Evolutionary conservation across 2,888 invertebrate genomes (phyloP).

Genomic region (Hedya salicella): DNA sequence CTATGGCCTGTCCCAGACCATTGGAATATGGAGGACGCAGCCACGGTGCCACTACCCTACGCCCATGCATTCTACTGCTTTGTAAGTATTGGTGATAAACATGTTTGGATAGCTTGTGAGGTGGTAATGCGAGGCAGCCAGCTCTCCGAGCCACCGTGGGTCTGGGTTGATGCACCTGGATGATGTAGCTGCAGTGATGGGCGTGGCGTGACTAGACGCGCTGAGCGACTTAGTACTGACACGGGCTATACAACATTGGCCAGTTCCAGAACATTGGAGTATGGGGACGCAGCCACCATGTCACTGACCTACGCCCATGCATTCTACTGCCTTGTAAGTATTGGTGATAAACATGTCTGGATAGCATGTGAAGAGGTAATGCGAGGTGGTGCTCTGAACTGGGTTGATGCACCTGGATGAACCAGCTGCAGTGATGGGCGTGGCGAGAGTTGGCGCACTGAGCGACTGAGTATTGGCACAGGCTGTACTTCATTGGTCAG

Average conservation of each 20-base stretch:
- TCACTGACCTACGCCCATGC: constrained; percentile 87
- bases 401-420: too few species aligned
- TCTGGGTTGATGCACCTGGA: too few species aligned
- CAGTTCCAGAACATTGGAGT: constrained; percentile 86
- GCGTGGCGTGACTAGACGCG: constrained; percentile 76
- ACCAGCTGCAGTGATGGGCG: constrained; percentile 88
- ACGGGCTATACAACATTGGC: constrained; percentile 80
- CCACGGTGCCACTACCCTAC: constrained; percentile 89
- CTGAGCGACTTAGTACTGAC: constrained; percentile 81
- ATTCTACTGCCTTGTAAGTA: constrained; percentile 52
- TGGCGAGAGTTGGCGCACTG: constrained; percentile 75
- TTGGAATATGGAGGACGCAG: constrained; percentile 88
- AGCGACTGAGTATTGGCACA: constrained; percentile 81
- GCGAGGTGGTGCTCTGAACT: too few species aligned
- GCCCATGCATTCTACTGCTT: constrained; percentile 67
- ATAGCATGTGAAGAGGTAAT: neutral
- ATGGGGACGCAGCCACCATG: constrained; percentile 88
- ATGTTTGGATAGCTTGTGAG: neutral
- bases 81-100: constrained; percentile 40
- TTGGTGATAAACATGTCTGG: neutral
- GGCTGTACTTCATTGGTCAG: constrained; percentile 80
- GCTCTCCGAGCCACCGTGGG: too few species aligned
- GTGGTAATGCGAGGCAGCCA: neutral
- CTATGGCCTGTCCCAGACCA: constrained; percentile 86
- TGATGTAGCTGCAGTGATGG: too few species aligned